phyloP scores from a whole-genome alignment of 2,888 invertebrate genomes.

The Heliothis peltigera region DNA sequence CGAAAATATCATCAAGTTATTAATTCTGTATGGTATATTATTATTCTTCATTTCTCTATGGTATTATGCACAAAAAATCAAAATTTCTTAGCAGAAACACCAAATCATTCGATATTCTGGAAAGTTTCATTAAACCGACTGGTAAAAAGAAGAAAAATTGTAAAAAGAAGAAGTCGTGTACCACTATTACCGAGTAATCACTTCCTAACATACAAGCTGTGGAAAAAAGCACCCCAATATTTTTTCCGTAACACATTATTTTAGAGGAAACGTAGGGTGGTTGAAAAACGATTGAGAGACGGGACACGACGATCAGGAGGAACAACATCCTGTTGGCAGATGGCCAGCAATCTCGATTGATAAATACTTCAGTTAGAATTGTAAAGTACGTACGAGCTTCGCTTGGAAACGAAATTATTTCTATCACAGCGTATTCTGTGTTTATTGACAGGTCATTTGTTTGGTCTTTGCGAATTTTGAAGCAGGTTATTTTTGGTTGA shows the following conservation, averaged over 20 bases:
- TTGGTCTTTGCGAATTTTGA: neutral
- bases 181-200: conserved; percentile 22
- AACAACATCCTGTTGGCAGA: conserved; percentile 81
- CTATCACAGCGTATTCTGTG: neutral
- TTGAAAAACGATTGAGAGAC: conserved; percentile 74
- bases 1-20: no score
- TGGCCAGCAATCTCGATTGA: conserved; percentile 70
- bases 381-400: conserved; percentile 36
- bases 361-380: conserved; percentile 57
- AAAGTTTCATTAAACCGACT: no score
- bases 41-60: no score
- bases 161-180: no score
- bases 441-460: conserved; percentile 14
- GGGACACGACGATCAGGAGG: conserved; percentile 71
- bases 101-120: no score
- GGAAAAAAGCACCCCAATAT: conserved; percentile 28
- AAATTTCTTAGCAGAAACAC: no score
- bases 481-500: no score
- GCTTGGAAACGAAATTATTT: conserved; percentile 20
- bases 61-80: no score
- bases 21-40: no score
- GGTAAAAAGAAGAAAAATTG: no score
- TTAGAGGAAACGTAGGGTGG: conserved; percentile 60
- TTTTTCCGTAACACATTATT: conserved; percentile 52
- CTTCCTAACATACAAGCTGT: conserved; percentile 18